These are phyloP conservation scores for Phalera bucephala DNA, from an alignment of 2,888 invertebrate species.

Conservation along the genomic window DNA sequence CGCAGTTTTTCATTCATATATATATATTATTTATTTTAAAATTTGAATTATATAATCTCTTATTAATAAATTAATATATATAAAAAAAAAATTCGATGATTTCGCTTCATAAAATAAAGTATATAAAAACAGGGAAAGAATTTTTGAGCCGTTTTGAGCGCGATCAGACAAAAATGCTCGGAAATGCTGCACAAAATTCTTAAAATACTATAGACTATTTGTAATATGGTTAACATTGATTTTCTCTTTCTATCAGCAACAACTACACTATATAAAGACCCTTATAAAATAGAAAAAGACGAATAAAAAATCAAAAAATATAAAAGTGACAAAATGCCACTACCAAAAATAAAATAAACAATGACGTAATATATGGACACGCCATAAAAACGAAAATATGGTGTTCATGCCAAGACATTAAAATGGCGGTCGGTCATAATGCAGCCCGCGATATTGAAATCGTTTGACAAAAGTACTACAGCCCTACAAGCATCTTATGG, in stretches of 20 bases:
- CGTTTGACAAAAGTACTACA: no score
- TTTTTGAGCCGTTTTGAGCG: constrained; percentile 44
- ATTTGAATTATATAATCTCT: constrained; percentile 32
- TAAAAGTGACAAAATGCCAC: constrained; percentile 27
- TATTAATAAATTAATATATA: constrained; percentile 13
- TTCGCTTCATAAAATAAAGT: constrained; percentile 15
- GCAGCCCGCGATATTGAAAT: no score
- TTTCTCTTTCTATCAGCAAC: neutral
- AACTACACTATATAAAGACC: neutral
- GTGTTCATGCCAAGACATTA: no score
- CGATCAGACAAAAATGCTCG: constrained; percentile 1
- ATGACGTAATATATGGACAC: no score
- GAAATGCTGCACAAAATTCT: constrained; percentile 18
- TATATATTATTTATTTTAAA: constrained; percentile 35
- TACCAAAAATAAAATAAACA: no score
- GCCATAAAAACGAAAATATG: no score
- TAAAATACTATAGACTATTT: constrained; percentile 24
- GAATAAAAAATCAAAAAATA: constrained; percentile 7
- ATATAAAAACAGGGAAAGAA: constrained; percentile 6
- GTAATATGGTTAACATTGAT: constrained; percentile 30
- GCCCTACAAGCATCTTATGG: no score
- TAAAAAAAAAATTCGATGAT: constrained; percentile 36
- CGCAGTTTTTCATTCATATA: constrained; percentile 23
- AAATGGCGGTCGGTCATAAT: no score
- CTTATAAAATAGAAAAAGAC: neutral